Percentiles rank a stretch among this genome's conserved stretches.
Conservation (phyloP, 2,888 invertebrate species). For the Athrips mouffetella region DNA sequence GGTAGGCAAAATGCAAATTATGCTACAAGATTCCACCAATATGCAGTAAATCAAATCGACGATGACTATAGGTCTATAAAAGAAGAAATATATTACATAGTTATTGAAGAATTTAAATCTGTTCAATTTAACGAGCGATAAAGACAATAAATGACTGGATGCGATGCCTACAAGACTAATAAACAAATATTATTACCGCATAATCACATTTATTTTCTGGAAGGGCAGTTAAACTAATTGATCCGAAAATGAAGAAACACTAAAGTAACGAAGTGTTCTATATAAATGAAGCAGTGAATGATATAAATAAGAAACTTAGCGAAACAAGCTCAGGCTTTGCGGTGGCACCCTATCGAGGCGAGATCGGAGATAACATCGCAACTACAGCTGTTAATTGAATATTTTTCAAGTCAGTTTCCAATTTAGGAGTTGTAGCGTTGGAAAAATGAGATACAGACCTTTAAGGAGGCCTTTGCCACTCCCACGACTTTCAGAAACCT, state of each 20-base stretch:
- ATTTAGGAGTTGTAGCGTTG: not conserved
- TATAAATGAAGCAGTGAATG: constrained; percentile 46
- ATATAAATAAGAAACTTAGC: constrained; percentile 57
- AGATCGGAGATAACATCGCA: constrained; percentile 44
- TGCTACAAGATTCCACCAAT: not conserved
- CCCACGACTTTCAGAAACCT: too few relatives aligned
- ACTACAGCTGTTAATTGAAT: constrained; percentile 18
- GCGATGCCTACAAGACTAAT: not conserved
- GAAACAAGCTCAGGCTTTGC: constrained; percentile 44
- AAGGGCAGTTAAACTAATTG: not conserved
- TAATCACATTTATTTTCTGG: not conserved
- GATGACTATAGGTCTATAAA: not conserved
- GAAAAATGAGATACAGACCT: not conserved
- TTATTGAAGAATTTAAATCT: not conserved
- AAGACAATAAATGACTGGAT: not conserved
- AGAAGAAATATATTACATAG: not conserved
- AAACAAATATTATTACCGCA: not conserved
- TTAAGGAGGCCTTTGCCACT: not conserved
- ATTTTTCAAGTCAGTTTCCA: constrained; percentile 11
- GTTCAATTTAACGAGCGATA: not conserved
- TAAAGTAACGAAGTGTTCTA: constrained; percentile 36
- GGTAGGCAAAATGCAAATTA: not conserved
- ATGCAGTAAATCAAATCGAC: not conserved
- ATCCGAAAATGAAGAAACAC: not conserved
- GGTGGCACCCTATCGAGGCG: constrained; percentile 38